Evolutionary conservation across 2,113 vertebrate genomes (phyloP), one percentile per base, ranked within the genome.

Genomic region (Triplophysa siluroides): DNA sequence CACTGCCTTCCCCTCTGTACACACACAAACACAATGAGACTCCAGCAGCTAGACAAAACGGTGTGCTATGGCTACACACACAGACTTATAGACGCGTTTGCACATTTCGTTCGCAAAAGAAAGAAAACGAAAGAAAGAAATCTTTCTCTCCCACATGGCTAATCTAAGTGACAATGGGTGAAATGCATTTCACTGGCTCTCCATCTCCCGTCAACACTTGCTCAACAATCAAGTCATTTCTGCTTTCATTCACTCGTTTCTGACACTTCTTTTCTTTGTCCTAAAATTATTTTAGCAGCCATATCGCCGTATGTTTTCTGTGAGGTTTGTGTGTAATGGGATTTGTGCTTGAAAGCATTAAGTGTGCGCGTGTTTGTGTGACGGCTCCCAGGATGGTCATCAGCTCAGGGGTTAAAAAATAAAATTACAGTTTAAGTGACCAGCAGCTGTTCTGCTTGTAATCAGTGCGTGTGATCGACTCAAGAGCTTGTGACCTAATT

Each of bases 401-500:
- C 60, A 61, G 58, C 26, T 21, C 38, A 65, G 41, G 66, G 76
- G 76, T 82, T 82, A 78, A 81, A 75, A 74, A 79, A 84, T 66
- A 61, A 18, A 71, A 81, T 72, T 67, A 72, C 41, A 76, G 71
- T 60, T 79, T 67, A 70, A 78, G 79, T 79, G 79, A 69, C 76
- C 79, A 66, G 76, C 83, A 81, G 83, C 64, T 66, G 65, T 26
- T 75, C 54, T 60, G 60, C 23, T 64, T 24, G 61, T 78, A 68
- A 66, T 81, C 75, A 75, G 79, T 63, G 64, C 18, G 47, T 78
- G 26, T 77, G 74, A 84, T 80, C 21, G 9, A 72, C 9, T 78
- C 74, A 67, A 81, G 70, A 18, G 54, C 52, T 78, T 78, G 54
- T 29, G 76, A 58, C 52, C 65, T 69, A 78, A 66, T 54, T 76